Evolutionary conservation across 2,113 vertebrate species (phyloP).

Genomic region (Myodes glareolus): DNA sequence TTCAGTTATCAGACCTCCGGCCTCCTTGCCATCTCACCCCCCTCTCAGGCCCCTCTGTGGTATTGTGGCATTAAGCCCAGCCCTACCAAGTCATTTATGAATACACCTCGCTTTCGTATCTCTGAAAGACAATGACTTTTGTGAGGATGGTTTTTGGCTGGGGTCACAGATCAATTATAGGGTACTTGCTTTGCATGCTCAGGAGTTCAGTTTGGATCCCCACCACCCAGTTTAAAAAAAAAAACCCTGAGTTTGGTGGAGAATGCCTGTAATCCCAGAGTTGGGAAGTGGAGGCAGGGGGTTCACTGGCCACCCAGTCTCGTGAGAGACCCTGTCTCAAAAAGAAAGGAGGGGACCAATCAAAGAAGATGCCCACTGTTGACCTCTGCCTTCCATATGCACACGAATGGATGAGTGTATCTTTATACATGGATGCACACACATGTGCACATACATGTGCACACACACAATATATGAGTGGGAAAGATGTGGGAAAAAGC

Average conservation of each 20-base stretch:
- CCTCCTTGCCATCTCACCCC: not conserved
- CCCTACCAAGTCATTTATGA: not conserved
- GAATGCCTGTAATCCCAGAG: not conserved
- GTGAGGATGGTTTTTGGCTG: not conserved
- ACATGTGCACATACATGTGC: not conserved
- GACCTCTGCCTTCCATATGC: too few species aligned
- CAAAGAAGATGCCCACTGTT: not conserved
- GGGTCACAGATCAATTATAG: not conserved
- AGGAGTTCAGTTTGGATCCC: not conserved
- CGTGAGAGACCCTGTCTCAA: not conserved
- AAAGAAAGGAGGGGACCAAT: not conserved
- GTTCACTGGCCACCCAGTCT: not conserved
- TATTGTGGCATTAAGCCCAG: not conserved
- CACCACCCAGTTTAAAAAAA: not conserved
- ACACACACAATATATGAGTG: not conserved
- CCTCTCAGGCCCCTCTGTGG: not conserved
- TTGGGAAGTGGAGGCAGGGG: not conserved
- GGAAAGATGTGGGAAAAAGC: not conserved
- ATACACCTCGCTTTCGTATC: not conserved
- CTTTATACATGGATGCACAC: not conserved
- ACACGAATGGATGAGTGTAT: not conserved
- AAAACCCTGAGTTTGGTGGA: not conserved
- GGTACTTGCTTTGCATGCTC: not conserved
- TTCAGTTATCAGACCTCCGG: rapidly evolving
- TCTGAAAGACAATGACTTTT: not conserved